Evolutionary conservation across 92 coral and sea anemone species (phyloP).

Genomic region (Chrysogorgia sp.): DNA sequence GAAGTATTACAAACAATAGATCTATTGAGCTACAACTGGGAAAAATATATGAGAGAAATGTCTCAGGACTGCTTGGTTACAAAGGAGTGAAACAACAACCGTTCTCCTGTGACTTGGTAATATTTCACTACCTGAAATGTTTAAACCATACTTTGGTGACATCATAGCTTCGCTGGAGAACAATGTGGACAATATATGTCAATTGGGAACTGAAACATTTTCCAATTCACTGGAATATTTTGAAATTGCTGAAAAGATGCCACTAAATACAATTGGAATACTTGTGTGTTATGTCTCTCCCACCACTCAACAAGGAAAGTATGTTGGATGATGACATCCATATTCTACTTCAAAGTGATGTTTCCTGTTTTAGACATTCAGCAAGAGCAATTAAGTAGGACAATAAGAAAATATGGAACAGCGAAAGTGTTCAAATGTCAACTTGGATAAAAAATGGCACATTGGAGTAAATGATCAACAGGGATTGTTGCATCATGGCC

Average conservation of each 20-base stretch:
- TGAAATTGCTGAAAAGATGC: no score
- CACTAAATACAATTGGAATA: neutral
- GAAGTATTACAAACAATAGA: conserved; percentile 55
- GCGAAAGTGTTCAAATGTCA: neutral
- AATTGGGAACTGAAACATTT: no score
- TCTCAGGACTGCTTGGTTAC: no score
- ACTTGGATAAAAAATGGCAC: conserved; percentile 6
- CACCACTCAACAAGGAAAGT: conserved; percentile 11
- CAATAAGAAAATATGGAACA: conserved; percentile 5
- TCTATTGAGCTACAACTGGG: conserved; percentile 45
- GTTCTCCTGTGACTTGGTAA: no score
- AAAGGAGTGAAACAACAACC: no score
- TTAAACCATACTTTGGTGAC: no score
- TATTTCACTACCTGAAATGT: no score
- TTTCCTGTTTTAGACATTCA: neutral
- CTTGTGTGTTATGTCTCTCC: neutral
- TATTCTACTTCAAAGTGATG: neutral
- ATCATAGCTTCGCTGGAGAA: no score
- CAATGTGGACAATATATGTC: no score
- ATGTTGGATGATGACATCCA: neutral
- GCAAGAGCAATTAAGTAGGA: neutral
- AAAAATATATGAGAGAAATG: conserved; percentile 7
- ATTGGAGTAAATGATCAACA: conserved; percentile 12
- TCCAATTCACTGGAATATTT: no score
- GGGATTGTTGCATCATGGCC: conserved; percentile 23